Evolutionary conservation across 2,113 vertebrate species (phyloP), one percentile per base, ranked within the genome.

Genomic region (Aptenodytes forsteri): DNA sequence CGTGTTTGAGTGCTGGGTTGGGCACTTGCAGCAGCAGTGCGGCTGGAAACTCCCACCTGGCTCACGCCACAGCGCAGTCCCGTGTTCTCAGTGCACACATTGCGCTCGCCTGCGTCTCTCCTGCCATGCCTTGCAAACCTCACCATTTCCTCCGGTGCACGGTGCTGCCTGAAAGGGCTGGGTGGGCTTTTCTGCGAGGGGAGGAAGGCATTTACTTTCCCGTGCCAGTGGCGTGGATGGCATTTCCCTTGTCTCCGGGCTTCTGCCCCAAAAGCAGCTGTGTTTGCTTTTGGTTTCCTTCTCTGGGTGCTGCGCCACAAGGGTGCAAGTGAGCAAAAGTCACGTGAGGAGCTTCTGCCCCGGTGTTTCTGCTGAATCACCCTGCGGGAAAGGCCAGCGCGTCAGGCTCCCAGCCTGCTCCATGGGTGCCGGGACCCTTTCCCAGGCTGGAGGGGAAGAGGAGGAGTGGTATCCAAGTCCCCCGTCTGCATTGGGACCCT

Each of bases 51-150:
- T 93, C 64, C 55, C 27, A 3, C 13, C 7, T 1, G 0, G 46
- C 27, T 25, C 13, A 1, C 0, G 3, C n/a, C 44, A 10, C 3
- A 0, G 20, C 5, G 0, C 38, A 19, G 17, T 42, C 36, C 76
- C 49, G 40, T 26, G 26, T 10, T 81, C 67, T 49, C 2, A 1
- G 5, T 14, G 29, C 36, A 11, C 2, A 2, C 3, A 0, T 12
- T 46, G 49, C 3, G 0, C 26, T 59, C 0, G 0, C 32, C 54
- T 8, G 13, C 0, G 0, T 32, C 44, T 36, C 32, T 58, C 4
- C 11, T 46, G 50, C 46, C 6, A 1, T 32, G 73, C 50, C 55
- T 70, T 40, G 32, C 22, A 52, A 79, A 55, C 62, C 21, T 36
- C 13, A 5, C n/a, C 2, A 0, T 23, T 78, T 42, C n/a, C 62